Conservation (phyloP, 1,140 invertebrate species). For the Hycleus phaleratus region DNA sequence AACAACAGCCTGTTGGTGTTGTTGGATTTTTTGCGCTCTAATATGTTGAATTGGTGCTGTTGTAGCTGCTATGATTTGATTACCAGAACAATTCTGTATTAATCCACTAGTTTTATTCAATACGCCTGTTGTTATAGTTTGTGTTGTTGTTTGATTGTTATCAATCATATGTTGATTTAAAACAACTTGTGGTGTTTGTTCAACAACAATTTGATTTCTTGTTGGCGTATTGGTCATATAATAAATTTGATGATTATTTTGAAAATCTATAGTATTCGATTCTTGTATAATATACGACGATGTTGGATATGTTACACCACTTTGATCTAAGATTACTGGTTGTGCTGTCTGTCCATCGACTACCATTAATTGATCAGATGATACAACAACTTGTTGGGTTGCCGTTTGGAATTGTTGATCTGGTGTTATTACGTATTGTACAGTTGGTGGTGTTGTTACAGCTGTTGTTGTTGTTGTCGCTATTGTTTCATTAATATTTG, state of each 20-base stretch:
- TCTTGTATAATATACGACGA: constrained; percentile 20
- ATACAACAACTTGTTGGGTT: constrained; percentile 28
- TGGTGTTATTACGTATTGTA: constrained; percentile 29
- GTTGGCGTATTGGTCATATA: constrained; percentile 11
- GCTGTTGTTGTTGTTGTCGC: not conserved
- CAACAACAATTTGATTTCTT: not conserved
- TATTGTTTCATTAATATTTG: constrained; percentile 30
- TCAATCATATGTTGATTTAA: constrained; percentile 27
- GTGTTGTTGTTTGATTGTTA: not conserved
- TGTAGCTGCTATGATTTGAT: no score
- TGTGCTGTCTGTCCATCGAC: constrained; percentile 23
- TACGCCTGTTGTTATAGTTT: no score
- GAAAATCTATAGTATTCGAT: constrained; percentile 12
- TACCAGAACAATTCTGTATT: no score
- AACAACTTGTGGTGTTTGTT: constrained; percentile 25
- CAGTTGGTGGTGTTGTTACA: constrained; percentile 10
- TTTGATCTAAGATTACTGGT: constrained; percentile 25
- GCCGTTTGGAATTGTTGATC: constrained; percentile 23
- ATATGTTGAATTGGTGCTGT: not conserved
- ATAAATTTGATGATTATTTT: constrained; percentile 18
- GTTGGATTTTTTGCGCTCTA: not conserved
- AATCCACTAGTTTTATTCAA: no score
- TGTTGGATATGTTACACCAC: constrained; percentile 21
- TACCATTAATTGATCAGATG: constrained; percentile 33
- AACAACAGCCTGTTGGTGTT: not conserved